Evolutionary conservation across 2,888 invertebrate species (phyloP).

Genomic region (Stenichneumon culpator): DNA sequence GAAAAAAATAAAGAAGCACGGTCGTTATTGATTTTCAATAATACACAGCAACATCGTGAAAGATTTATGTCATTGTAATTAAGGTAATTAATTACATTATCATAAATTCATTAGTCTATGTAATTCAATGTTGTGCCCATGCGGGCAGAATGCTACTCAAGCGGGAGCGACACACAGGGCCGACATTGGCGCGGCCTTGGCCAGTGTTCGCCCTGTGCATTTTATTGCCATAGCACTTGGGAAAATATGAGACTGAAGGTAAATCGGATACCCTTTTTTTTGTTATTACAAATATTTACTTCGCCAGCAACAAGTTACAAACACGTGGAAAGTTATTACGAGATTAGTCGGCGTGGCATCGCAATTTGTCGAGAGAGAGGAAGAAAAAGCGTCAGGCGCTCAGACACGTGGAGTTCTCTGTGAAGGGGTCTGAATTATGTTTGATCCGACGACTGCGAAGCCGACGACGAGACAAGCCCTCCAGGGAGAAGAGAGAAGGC

Average conservation of each 20-base stretch:
- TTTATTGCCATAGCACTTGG: too few species aligned
- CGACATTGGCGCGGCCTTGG: not conserved
- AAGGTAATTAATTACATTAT: not conserved
- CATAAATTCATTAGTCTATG: not conserved
- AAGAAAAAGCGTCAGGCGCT: not conserved
- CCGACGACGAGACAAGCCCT: slow-evolving; percentile 24
- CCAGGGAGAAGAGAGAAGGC: slow-evolving; percentile 18
- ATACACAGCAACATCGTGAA: not conserved
- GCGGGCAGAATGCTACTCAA: not conserved
- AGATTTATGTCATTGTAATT: not conserved
- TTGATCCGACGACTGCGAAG: slow-evolving; percentile 33
- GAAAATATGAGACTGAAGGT: not conserved
- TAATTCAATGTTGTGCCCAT: not conserved
- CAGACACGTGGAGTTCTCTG: not conserved
- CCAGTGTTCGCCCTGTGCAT: too few species aligned
- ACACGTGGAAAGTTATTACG: not conserved
- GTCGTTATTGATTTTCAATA: not conserved
- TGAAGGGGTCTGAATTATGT: slow-evolving; percentile 37
- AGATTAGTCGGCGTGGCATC: not conserved
- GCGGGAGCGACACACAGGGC: not conserved
- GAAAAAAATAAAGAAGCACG: not conserved
- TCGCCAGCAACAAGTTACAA: slow-evolving; percentile 32
- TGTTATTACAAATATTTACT: not conserved
- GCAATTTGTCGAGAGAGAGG: not conserved
- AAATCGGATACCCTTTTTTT: not conserved